Evolutionary conservation across 1,140 invertebrate genomes (phyloP), one percentile per base, ranked within the genome.

Genomic region (Galendromus occidentalis): DNA sequence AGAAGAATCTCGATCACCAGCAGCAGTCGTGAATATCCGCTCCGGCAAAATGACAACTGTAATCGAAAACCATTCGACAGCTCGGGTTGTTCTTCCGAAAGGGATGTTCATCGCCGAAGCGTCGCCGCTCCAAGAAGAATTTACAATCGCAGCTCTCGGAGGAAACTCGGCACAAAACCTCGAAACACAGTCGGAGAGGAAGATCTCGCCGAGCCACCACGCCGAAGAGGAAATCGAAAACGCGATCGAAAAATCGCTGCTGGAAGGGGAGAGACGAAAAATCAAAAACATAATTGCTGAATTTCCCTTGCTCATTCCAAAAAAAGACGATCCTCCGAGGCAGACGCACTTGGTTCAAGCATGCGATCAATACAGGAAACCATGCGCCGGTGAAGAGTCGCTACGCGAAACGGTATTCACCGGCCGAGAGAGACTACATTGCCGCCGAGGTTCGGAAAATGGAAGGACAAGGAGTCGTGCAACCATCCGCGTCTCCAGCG

Each of bases 391-490:
- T 73, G 14, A 65, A 64, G 33, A 44, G 47, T 25, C 42, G 29
- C 30, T 64, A 59, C 28, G 28, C 65, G 20, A n/a, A 17, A 9
- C 22, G 66, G 9, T 66, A 47, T 14, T 20, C 45, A 20, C 45
- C 45, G 4, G 45, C 18, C 28, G 45, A 47, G 28, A 20, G 45
- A 28, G 28, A 64, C 7, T 22, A 28, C 42, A 28, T 67, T 9
- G 29, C 1, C 1, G 64, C 63, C 22, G 42, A 68, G 4, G 68
- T 77, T n/a, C 28, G 70, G 18, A 71, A 75, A 18, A 59, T 76
- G 14, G 47, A 75, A 66, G 20, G 72, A 18, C 67, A 67, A 12
- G 70, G 71, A 6, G 74, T 77, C 0, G 74, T 78, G 44, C 66
- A 71, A 12, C 68, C 71, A 44, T 75, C 74, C 22, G 66, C 63